Conservation (phyloP, 2,888 invertebrate species). For the Terebella lapidaria region DNA sequence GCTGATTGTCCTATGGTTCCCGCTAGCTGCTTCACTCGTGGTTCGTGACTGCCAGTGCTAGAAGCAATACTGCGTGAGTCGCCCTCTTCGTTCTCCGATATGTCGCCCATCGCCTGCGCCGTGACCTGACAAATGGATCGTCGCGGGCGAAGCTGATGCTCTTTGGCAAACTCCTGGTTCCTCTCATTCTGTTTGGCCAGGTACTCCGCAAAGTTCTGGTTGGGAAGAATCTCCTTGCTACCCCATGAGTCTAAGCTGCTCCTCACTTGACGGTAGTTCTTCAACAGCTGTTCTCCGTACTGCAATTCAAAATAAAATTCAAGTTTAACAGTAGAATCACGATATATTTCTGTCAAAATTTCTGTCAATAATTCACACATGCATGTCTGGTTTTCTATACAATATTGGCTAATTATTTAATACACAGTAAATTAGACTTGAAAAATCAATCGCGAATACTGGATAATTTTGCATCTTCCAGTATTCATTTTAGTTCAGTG, state of each 20-base stretch:
- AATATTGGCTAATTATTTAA: too few species aligned
- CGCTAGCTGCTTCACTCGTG: neutral
- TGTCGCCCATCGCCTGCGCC: neutral
- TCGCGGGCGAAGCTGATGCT: neutral
- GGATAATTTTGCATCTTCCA: too few species aligned
- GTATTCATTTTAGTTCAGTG: too few species aligned
- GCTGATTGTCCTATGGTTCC: neutral
- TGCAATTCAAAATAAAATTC: slow-evolving; percentile 9
- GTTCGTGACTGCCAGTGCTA: neutral
- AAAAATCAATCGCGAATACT: too few species aligned
- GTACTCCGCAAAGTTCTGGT: slow-evolving; percentile 14
- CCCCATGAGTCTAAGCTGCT: slow-evolving; percentile 16
- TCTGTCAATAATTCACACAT: too few species aligned
- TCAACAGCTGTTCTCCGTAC: slow-evolving; percentile 16
- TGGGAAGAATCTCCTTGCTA: slow-evolving; percentile 10
- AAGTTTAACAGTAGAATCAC: too few species aligned
- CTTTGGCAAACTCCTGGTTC: neutral
- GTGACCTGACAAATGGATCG: neutral
- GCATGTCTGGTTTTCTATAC: too few species aligned
- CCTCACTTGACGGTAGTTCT: slow-evolving; percentile 14
- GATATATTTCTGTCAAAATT: too few species aligned
- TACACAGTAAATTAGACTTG: too few species aligned
- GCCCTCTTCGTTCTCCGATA: neutral
- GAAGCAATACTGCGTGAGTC: neutral
- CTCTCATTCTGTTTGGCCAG: slow-evolving; percentile 6